A percentile compares a stretch with the other conserved stretches of the same genome.
These are phyloP conservation scores for roundworm (Caenorhabditis elegans) DNA, from an alignment of 1,140 invertebrate species.

Conservation along the genomic window DNA sequence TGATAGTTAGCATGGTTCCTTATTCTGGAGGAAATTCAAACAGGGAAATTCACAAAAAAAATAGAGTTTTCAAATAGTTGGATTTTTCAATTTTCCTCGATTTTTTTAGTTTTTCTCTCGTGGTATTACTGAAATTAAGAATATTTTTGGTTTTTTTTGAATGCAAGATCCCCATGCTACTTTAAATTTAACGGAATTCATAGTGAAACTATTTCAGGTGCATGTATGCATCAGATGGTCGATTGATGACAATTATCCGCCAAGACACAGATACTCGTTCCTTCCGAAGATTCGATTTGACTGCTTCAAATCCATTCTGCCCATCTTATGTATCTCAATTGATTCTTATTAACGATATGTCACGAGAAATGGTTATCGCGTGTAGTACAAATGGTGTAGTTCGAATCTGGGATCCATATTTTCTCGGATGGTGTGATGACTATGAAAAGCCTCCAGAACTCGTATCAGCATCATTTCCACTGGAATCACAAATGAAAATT, in stretches of 20 bases:
- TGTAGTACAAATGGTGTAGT: conserved; percentile 56
- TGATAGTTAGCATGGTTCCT: too few species aligned
- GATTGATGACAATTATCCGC: conserved; percentile 38
- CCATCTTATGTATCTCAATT: conserved; percentile 54
- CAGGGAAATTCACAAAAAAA: too few species aligned
- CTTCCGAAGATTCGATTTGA: conserved; percentile 24
- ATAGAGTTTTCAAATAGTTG: too few species aligned
- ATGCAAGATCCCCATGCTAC: too few species aligned
- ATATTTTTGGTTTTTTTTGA: too few species aligned
- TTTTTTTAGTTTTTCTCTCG: too few species aligned
- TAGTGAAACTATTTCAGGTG: conserved; percentile 56
- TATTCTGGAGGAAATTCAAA: too few species aligned
- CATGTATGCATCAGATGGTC: conserved; percentile 53
- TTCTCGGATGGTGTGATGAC: conserved; percentile 11
- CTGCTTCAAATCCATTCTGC: conserved; percentile 28
- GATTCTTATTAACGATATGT: conserved; percentile 57
- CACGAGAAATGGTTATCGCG: conserved; percentile 58
- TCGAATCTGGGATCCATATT: conserved; percentile 60
- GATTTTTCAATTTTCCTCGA: too few species aligned
- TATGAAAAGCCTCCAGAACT: conserved; percentile 11
- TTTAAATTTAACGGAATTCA: conserved; percentile 19
- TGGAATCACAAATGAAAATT: conserved; percentile 47
- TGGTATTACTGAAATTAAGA: too few species aligned
- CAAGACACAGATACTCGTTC: not conserved
- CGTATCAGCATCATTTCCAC: conserved; percentile 49